phyloP scores from a whole-genome alignment of 1,140 invertebrate genomes.

The Hyposmocoma kahamanoa region DNA sequence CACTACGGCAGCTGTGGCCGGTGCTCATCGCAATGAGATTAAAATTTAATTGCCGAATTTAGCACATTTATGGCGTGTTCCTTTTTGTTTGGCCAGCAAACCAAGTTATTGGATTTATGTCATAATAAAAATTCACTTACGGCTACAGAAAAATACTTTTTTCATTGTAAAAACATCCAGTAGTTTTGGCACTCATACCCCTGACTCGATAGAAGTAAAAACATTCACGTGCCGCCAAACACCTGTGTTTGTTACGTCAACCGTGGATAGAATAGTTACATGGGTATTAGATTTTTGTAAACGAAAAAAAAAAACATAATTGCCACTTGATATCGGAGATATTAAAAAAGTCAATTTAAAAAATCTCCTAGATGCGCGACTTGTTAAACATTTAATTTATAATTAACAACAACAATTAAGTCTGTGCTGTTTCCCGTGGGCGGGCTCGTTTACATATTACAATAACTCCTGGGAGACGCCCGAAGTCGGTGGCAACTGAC shows the following conservation, averaged over 20 bases:
- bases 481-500: constrained; percentile 59
- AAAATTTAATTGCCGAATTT: constrained; percentile 31
- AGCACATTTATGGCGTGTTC: constrained; percentile 25
- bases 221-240: constrained; percentile 39
- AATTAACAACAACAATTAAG: constrained; percentile 21
- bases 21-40: constrained; percentile 23
- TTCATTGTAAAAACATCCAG: no score
- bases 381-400: constrained; percentile 5
- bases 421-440: constrained; percentile 26
- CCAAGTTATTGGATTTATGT: no score
- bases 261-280: no score
- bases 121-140: no score
- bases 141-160: no score
- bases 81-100: no score
- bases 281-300: no score
- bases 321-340: no score
- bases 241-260: constrained; percentile 32
- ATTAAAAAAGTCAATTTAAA: no score
- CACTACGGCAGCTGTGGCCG: constrained; percentile 34
- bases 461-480: constrained; percentile 41
- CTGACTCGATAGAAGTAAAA: constrained; percentile 38
- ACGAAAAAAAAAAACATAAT: no score
- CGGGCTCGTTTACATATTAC: constrained; percentile 54
- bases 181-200: constrained; percentile 23
- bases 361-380: no score